phyloP scores from a whole-genome alignment of 2,888 invertebrate genomes.

The Mallateleia sp. region DNA sequence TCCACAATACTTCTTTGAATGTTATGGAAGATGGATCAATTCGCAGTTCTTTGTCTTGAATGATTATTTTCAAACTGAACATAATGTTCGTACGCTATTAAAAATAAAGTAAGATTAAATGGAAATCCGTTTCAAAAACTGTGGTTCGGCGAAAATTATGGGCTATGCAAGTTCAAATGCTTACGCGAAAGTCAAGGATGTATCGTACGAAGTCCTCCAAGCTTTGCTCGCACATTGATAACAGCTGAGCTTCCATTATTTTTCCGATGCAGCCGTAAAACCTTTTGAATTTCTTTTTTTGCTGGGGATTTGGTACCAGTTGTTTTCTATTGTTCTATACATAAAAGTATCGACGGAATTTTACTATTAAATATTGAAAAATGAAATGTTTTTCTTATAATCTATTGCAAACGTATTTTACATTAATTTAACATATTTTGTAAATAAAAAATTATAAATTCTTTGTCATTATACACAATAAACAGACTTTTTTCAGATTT shows the following conservation, averaged over 20 bases:
- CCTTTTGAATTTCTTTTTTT: conserved; percentile 92
- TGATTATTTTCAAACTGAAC: conserved; percentile 92
- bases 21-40: conserved; percentile 94
- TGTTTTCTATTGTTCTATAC: conserved; percentile 92
- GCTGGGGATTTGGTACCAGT: conserved; percentile 93
- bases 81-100: conserved; percentile 87
- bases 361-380: neutral
- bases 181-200: conserved; percentile 94
- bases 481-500: no score
- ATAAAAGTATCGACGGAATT: conserved; percentile 37
- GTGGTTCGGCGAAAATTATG: conserved; percentile 15
- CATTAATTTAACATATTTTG: no score
- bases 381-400: neutral
- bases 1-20: conserved; percentile 93
- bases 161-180: conserved; percentile 27
- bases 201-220: conserved; percentile 94
- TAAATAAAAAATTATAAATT: no score
- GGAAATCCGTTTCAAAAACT: conserved; percentile 6
- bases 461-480: no score
- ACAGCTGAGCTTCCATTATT: conserved; percentile 97
- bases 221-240: conserved; percentile 95
- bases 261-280: conserved; percentile 96
- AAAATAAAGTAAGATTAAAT: conserved; percentile 35
- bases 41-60: conserved; percentile 91
- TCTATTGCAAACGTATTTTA: no score